A percentile compares a stretch with the other conserved stretches of the same genome.
Conservation (phyloP, 2,113 vertebrate species). For the Ictalurus furcatus region DNA sequence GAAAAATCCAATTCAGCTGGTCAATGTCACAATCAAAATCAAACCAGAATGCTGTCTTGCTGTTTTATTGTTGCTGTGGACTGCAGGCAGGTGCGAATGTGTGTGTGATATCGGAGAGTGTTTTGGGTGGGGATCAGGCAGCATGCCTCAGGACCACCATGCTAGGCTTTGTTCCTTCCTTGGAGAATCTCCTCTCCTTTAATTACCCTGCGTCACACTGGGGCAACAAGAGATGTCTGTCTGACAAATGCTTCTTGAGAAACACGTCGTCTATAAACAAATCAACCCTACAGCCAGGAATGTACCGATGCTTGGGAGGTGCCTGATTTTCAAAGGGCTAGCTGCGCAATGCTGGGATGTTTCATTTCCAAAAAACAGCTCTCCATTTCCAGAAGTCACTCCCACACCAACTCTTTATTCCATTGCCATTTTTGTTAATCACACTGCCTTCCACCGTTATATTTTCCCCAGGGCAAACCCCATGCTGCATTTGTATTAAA, state of each 20-base stretch:
- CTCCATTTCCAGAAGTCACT: constrained; percentile 23
- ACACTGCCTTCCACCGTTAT: background rate
- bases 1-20: background rate
- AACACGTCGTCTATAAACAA: constrained; percentile 46
- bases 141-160: constrained; percentile 49
- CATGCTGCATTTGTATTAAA: background rate
- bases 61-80: constrained; percentile 19
- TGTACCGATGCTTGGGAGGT: constrained; percentile 24
- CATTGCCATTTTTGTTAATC: background rate
- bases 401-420: constrained; percentile 19
- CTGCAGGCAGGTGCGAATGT: constrained; percentile 36
- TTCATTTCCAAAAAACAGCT: constrained; percentile 44
- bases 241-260: constrained; percentile 31
- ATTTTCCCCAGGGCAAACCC: background rate
- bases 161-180: constrained; percentile 51
- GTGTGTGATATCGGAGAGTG: constrained; percentile 29
- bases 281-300: constrained; percentile 14
- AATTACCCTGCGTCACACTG: constrained; percentile 46
- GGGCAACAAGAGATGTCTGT: constrained; percentile 39
- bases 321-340: constrained; percentile 29
- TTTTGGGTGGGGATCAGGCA: constrained; percentile 36
- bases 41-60: background rate
- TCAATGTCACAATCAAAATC: background rate
- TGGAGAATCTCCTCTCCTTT: constrained; percentile 46
- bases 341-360: background rate